These are phyloP conservation scores for Sarcophaga bullata DNA, from an alignment of 1,140 invertebrate genomes.

Conservation along the genomic window DNA sequence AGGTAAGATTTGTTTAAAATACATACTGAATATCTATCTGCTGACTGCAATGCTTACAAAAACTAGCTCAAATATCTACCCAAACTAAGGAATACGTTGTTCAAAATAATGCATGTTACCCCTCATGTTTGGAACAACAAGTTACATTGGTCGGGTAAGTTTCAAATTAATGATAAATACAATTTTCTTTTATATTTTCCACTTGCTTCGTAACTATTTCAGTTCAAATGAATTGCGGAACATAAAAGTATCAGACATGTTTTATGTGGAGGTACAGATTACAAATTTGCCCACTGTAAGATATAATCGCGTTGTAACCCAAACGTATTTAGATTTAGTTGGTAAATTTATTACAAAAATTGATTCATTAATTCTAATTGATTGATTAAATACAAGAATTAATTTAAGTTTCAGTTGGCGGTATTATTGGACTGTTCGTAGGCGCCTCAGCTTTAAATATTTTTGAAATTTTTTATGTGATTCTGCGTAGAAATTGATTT, in stretches of 20 bases:
- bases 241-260: not conserved
- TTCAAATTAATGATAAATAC: not conserved
- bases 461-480: conserved; percentile 29
- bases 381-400: not conserved
- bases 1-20: not conserved
- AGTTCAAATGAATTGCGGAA: not conserved
- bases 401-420: conserved; percentile 17
- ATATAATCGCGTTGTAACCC: conserved; percentile 31
- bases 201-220: not conserved
- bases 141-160: conserved; percentile 31
- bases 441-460: conserved; percentile 28
- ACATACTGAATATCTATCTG: too few relatives aligned
- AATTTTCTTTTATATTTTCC: not conserved
- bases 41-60: not conserved
- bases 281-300: conserved; percentile 21
- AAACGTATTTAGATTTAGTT: conserved; percentile 34
- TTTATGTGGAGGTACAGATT: conserved; percentile 5
- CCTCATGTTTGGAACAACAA: conserved; percentile 29
- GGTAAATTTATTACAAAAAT: conserved; percentile 4
- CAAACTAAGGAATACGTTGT: conserved; percentile 30
- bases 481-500: conserved; percentile 11
- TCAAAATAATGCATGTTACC: conserved; percentile 23
- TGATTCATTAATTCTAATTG: not conserved
- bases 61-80: conserved; percentile 15
- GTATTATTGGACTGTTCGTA: conserved; percentile 20